Conservation (phyloP, 1,140 invertebrate species). For the Drosophila saltans region DNA sequence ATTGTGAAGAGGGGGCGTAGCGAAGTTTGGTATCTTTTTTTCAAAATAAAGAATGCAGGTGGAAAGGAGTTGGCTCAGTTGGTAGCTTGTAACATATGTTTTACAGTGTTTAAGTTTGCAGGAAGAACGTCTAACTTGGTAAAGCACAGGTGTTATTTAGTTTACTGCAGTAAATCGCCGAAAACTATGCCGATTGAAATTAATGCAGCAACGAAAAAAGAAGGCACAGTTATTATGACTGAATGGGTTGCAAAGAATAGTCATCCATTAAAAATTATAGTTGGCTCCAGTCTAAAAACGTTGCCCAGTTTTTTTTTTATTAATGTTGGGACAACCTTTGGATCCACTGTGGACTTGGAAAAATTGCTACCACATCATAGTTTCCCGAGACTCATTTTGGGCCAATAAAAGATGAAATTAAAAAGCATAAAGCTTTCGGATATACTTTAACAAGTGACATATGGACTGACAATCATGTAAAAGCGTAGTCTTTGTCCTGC, state of each 20-base stretch:
- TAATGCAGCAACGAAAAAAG: conserved; percentile 15
- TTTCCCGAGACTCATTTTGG: background rate
- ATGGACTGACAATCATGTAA: too few species aligned
- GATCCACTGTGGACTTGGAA: conserved; percentile 15
- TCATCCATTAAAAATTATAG: conserved; percentile 17
- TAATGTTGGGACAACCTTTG: conserved; percentile 8
- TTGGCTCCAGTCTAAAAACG: conserved; percentile 5
- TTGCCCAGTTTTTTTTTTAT: background rate
- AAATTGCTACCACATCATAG: conserved; percentile 14
- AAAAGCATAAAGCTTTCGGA: conserved; percentile 11
- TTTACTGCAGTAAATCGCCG: background rate
- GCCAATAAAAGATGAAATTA: conserved; percentile 7
- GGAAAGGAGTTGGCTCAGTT: too few species aligned
- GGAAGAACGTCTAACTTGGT: conserved; percentile 6
- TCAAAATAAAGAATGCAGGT: too few species aligned
- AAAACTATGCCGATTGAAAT: conserved; percentile 12
- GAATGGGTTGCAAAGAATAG: conserved; percentile 14
- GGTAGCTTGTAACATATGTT: too few species aligned
- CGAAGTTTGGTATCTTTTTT: too few species aligned
- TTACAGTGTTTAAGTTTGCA: too few species aligned
- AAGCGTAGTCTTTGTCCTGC: too few species aligned
- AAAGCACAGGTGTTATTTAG: conserved; percentile 22
- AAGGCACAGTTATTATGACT: background rate
- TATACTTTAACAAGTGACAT: too few species aligned
- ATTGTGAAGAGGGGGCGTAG: background rate